phyloP scores from a whole-genome alignment of 2,797 vertebrate genomes.

The Antennarius maculatus region DNA sequence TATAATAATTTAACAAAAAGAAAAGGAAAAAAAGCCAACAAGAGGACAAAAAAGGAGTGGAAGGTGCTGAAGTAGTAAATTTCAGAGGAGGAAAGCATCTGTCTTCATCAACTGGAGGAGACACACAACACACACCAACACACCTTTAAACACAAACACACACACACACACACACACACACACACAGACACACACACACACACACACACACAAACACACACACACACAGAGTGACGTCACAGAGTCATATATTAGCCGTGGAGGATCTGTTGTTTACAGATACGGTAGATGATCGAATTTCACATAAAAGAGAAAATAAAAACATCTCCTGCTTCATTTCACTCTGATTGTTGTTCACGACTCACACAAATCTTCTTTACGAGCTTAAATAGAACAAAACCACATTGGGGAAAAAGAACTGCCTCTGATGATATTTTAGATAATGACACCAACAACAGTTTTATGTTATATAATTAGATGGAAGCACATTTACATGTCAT shows the following conservation, averaged over 20 bases:
- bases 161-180: conserved; percentile 6
- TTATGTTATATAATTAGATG: neutral
- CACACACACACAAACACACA: neutral
- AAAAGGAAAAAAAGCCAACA: conserved; percentile 14
- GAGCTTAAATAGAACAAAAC: conserved; percentile 27
- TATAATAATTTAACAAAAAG: conserved; percentile 59
- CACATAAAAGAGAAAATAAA: neutral
- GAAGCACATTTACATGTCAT: neutral
- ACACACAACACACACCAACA: conserved; percentile 32
- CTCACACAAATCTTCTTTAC: conserved; percentile 37
- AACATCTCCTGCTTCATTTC: neutral
- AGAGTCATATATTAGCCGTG: neutral
- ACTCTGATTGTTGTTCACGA: conserved; percentile 33
- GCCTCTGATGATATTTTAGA: conserved; percentile 30
- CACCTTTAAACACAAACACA: conserved; percentile 19
- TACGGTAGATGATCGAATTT: neutral
- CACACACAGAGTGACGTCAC: conserved; percentile 5
- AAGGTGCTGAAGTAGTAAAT: conserved; percentile 50
- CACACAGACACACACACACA: too few species aligned
- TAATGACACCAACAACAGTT: conserved; percentile 12
- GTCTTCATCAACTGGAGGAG: conserved; percentile 61
- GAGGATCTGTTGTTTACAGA: neutral
- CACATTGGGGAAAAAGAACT: neutral
- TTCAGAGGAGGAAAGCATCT: conserved; percentile 47
- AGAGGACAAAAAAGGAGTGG: conserved; percentile 7